phyloP scores from a whole-genome alignment of 2,797 vertebrate species.

The Scolopax rusticola region DNA sequence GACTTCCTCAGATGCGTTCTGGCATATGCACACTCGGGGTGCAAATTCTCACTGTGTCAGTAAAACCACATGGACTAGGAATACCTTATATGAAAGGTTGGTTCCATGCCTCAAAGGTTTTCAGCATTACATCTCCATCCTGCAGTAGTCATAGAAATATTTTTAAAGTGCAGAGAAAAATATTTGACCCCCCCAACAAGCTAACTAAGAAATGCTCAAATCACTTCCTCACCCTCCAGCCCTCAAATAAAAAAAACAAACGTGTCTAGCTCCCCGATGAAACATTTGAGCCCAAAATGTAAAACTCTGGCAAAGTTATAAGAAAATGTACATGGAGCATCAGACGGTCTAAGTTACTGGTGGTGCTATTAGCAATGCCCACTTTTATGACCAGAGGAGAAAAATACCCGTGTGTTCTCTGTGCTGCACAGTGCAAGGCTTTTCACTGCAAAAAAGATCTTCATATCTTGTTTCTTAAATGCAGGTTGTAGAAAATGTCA shows the following conservation, averaged over 20 bases:
- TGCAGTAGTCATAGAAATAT: neutral
- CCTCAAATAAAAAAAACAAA: neutral
- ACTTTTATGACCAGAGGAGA: fast-evolving
- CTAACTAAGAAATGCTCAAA: neutral
- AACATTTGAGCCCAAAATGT: neutral
- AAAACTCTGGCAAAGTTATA: neutral
- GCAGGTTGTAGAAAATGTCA: neutral
- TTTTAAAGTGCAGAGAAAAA: neutral
- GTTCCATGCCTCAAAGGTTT: neutral
- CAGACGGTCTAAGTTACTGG: neutral
- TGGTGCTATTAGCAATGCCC: neutral
- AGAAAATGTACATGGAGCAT: neutral
- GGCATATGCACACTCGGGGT: fast-evolving
- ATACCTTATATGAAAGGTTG: neutral
- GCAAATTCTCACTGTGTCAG: neutral
- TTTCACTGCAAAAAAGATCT: neutral
- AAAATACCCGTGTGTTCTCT: neutral
- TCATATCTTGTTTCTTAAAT: neutral
- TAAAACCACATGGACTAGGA: fast-evolving
- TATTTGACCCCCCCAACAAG: neutral
- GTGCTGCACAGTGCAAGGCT: neutral
- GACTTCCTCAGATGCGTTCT: neutral
- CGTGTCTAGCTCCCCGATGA: neutral
- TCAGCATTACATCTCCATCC: neutral
- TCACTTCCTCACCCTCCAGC: neutral